Evolutionary conservation across 2,888 invertebrate genomes (phyloP), one percentile per base, ranked within the genome.

Genomic region (Teinopalpus imperialis): DNA sequence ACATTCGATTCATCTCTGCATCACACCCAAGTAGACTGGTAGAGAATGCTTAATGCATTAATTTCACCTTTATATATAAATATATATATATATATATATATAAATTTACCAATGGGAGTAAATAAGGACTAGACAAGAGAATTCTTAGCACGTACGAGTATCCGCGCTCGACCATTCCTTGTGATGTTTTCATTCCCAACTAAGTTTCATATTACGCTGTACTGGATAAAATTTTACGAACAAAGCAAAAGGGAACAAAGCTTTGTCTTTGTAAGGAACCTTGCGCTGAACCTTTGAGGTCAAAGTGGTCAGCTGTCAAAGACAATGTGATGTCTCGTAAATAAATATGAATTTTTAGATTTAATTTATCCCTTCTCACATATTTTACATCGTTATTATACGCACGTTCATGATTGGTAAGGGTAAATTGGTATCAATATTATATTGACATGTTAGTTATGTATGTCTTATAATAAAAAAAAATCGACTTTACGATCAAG

Each of bases 191-290:
- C 27, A 36, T 36, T 35, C 23, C 23, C 12, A 24, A 13, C 27
- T 29, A 16, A 35, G 27, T 36, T 35, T 35, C 14, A 35, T 43
- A 23, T 30, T 9, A 34, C 24, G 10, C 1, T 16, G 18, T 4
- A 27, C 13, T 24, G 32, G 42, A 32, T 42, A 32, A 20, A 42
- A 26, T 34, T 32, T 27, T 18, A 23, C 4, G 21, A 20, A 40
- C 30, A 42, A 42, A 34, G 32, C 18, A 13, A 32, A 27, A 20
- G 20, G 26, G 41, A 40, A 31, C 39, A 39, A 32, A 42, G 42
- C 42, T 34, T 42, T 42, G 32, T 42, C 42, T 26, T 42, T 32
- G 18, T 32, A 21, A 32, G 26, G 6, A 9, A 10, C 24, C 23
- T 7, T 23, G 18, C 12, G 20, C 24, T 18, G 42, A 18, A 6